Base-by-base conservation (phyloP, 2,888 invertebrate genomes). In the Dromius quadrimaculatus region DNA sequence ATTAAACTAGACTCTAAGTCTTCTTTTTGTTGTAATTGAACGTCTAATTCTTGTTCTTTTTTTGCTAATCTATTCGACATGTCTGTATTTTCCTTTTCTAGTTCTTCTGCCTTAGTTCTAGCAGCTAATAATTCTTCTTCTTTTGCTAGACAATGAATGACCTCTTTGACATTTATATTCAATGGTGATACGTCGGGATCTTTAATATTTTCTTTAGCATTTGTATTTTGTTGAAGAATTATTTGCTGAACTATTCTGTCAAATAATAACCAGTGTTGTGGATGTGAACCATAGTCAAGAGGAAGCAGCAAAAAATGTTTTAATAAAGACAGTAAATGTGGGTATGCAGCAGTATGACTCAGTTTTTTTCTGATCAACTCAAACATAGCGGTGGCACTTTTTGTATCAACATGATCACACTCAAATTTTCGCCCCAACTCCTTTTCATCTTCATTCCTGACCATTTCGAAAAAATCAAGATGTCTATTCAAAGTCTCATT, bases 391-490 rank as follows among this genome's bases (percentile, higher is more conserved):
- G 91, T 89, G 0, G 97, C 95, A 81, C 96, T 97, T 84, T 95
- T 96, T 0, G 94, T 95, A 81, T 97, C 97, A 59, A 97, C 91
- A 82, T 97, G 96, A 76, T 94, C 93, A 79, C 91, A 89, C 80
- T 95, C 94, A 84, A 95, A 96, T 77, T 94, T 90, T 73, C 95
- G 87, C 2, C 95, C 93, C 72, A 98, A 82, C 80, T 97, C 96
- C 77, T 94, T 92, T 81, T 98, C 98, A 82, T 98, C 98, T 83
- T 98, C 97, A 78, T 92, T 93, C 47, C 98, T 89, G 17, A 97
- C 93, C 96, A 98, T 97, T 84, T 98, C 98, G 84, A 98, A 98
- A 84, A 98, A 96, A 82, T 98, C 98, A 83, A 98, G 89, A 89
- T 98, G 98, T 77, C 97, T 89, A 81, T 97, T 94, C 68, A 97